Conservation (phyloP, 2,888 invertebrate genomes). For the Gerosis bhagava region DNA sequence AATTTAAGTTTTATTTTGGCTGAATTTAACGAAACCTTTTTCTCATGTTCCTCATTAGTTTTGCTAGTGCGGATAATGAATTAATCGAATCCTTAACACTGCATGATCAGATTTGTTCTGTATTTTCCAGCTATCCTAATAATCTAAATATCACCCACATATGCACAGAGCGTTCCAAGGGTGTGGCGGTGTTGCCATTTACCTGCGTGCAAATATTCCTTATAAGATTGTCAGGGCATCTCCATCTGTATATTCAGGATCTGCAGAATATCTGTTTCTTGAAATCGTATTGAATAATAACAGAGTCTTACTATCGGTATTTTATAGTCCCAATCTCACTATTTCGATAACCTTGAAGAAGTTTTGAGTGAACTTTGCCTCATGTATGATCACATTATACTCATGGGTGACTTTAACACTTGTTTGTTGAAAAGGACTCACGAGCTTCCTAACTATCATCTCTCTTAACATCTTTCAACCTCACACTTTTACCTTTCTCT, state of each 20-base stretch:
- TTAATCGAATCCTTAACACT: no score
- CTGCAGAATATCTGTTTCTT: not conserved
- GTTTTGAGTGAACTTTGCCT: no score
- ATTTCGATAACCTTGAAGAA: not conserved
- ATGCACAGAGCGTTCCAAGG: no score
- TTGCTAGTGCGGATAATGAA: no score
- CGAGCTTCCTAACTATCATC: not conserved
- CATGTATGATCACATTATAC: not conserved
- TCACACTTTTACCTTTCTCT: not conserved
- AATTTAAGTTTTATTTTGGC: no score
- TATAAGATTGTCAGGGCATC: not conserved
- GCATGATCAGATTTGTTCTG: no score
- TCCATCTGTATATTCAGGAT: not conserved
- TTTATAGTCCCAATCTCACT: slow-evolving; percentile 2
- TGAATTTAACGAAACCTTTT: no score
- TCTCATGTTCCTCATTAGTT: no score
- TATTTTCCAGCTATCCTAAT: no score
- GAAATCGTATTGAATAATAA: not conserved
- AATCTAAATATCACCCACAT: no score
- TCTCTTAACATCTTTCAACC: not conserved
- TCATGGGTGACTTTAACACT: not conserved
- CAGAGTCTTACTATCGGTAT: not conserved
- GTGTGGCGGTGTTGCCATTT: not conserved
- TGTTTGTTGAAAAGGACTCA: not conserved
- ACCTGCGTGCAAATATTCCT: not conserved